Conservation (phyloP, 2,113 vertebrate genomes). For the Pomatorhinus ruficollis region DNA sequence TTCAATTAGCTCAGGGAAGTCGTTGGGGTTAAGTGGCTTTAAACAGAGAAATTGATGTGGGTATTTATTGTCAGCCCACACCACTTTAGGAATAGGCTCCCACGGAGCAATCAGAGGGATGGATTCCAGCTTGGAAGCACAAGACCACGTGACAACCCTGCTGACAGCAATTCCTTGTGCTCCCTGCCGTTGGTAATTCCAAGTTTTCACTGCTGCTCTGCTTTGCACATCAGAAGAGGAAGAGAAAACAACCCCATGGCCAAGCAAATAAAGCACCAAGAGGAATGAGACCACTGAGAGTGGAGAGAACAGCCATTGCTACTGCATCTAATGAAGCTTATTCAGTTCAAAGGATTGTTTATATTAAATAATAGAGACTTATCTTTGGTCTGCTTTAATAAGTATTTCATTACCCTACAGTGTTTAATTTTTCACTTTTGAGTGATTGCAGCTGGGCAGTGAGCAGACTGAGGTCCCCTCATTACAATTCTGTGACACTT, state of each 20-base stretch:
- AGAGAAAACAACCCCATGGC: background rate
- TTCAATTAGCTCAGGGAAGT: background rate
- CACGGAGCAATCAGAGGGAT: background rate
- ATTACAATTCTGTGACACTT: accelerated
- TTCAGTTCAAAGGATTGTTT: background rate
- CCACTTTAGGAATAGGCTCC: background rate
- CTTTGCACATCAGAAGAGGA: background rate
- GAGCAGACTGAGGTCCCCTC: background rate
- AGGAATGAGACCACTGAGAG: background rate
- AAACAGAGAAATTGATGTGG: background rate
- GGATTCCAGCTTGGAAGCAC: background rate
- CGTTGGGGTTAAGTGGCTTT: background rate
- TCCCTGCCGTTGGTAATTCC: background rate
- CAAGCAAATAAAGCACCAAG: background rate
- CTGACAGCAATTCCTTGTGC: background rate
- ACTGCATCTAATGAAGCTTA: too few relatives aligned
- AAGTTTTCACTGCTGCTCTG: background rate
- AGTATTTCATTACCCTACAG: background rate
- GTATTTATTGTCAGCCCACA: background rate
- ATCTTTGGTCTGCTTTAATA: background rate
- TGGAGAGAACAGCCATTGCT: background rate
- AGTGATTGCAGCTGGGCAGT: background rate
- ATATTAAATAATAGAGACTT: background rate
- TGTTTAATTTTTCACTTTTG: background rate
- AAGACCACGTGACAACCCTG: background rate